Evolutionary conservation across 2,888 invertebrate genomes (phyloP).

Genomic region (Heliconius charithonia): DNA sequence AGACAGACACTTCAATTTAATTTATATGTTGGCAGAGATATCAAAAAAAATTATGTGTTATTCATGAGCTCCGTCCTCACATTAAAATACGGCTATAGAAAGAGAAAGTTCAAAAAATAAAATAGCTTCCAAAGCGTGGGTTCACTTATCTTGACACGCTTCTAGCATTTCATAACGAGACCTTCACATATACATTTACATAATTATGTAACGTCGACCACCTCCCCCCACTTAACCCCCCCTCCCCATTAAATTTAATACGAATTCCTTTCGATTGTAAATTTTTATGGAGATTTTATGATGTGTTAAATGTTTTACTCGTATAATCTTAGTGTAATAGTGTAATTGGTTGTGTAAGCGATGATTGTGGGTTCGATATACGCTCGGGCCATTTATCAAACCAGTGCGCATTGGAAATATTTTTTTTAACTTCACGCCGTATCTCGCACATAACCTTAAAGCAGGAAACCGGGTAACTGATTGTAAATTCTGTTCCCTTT

Average conservation of each 20-base stretch:
- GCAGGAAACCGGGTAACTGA: no score
- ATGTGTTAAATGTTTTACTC: not conserved
- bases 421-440: no score
- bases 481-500: no score
- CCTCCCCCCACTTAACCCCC: no score
- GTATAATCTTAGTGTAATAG: not conserved
- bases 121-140: conserved; percentile 21
- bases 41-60: not conserved
- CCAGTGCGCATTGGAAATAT: no score
- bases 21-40: no score
- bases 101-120: conserved; percentile 23
- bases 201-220: conserved; percentile 7
- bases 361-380: not conserved
- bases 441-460: no score
- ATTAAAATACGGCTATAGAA: not conserved
- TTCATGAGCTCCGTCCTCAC: not conserved
- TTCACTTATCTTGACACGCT: conserved; percentile 12
- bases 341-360: not conserved
- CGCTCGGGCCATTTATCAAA: not conserved
- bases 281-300: not conserved
- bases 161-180: conserved; percentile 27
- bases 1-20: no score
- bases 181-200: conserved; percentile 14
- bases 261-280: conserved; percentile 3
- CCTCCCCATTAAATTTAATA: not conserved